Percentiles rank a stretch among this genome's conserved stretches.
phyloP scores from a whole-genome alignment of 2,113 vertebrate genomes.

The Oplegnathus fasciatus region DNA sequence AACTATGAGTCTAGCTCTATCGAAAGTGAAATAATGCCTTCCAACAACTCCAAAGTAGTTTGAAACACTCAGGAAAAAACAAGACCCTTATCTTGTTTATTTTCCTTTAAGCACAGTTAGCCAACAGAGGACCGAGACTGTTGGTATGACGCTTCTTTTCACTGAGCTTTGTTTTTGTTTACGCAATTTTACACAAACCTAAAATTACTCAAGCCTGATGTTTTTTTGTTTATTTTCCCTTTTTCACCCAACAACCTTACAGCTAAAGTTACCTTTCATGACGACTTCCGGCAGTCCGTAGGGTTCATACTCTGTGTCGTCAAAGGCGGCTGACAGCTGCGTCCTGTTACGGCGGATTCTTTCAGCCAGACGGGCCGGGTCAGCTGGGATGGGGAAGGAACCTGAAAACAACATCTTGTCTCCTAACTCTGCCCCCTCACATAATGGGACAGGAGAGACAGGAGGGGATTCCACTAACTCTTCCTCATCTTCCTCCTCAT shows the following conservation, averaged over 20 bases:
- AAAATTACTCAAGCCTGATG: not conserved
- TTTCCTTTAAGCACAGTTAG: too few species aligned
- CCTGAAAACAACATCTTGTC: conserved; percentile 71
- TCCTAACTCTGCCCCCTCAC: not conserved
- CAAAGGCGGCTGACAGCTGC: conserved; percentile 86
- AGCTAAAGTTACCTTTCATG: conserved; percentile 83
- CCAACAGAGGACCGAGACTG: not conserved
- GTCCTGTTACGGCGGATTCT: conserved; percentile 82
- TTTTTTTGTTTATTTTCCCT: not conserved
- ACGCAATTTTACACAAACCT: fast-evolving
- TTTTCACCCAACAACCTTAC: not conserved
- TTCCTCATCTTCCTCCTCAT: conserved; percentile 34
- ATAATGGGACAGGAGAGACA: conserved; percentile 23
- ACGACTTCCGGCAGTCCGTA: conserved; percentile 88
- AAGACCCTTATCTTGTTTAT: too few species aligned
- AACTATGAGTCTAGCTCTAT: not conserved
- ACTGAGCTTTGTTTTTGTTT: too few species aligned
- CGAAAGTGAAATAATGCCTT: not conserved
- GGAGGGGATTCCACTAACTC: conserved; percentile 55
- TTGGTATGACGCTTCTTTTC: not conserved
- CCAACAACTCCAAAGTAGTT: too few species aligned
- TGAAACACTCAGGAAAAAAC: too few species aligned
- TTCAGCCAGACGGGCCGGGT: conserved; percentile 84
- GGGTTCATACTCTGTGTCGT: conserved; percentile 87
- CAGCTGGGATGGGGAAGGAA: conserved; percentile 81